phyloP scores from a whole-genome alignment of 2,797 vertebrate genomes.

The Buphagus erythrorhynchus region DNA sequence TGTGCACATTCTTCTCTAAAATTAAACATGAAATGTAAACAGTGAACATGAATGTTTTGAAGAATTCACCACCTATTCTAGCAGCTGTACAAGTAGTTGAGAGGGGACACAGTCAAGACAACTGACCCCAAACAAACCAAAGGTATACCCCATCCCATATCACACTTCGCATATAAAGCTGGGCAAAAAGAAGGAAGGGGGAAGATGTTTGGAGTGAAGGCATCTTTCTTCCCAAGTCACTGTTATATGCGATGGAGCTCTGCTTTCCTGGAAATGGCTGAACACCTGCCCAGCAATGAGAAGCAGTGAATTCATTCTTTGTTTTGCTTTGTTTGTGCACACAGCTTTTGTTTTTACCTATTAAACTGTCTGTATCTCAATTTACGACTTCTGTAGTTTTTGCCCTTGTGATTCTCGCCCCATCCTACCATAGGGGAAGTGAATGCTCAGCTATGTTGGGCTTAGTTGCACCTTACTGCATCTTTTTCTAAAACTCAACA shows the following conservation, averaged over 20 bases:
- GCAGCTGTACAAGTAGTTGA: neutral
- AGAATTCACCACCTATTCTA: neutral
- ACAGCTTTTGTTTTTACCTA: neutral
- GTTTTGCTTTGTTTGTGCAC: neutral
- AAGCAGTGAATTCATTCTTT: neutral
- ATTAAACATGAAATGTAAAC: neutral
- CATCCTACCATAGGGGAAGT: rapidly evolving
- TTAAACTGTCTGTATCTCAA: neutral
- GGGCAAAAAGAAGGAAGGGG: neutral
- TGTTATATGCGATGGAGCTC: neutral
- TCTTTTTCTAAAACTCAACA: neutral
- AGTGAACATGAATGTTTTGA: neutral
- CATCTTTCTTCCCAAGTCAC: neutral
- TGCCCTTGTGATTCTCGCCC: neutral
- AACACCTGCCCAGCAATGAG: neutral
- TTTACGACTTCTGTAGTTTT: neutral
- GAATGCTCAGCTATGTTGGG: neutral
- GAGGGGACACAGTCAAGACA: neutral
- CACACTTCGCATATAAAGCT: neutral
- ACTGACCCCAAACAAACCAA: neutral
- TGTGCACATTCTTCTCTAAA: neutral
- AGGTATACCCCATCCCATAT: too few species aligned
- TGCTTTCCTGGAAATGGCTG: neutral
- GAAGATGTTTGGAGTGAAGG: neutral
- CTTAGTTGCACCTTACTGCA: neutral